Evolutionary conservation across 1,140 invertebrate species (phyloP).

Genomic region (Drosophila bifasciata): DNA sequence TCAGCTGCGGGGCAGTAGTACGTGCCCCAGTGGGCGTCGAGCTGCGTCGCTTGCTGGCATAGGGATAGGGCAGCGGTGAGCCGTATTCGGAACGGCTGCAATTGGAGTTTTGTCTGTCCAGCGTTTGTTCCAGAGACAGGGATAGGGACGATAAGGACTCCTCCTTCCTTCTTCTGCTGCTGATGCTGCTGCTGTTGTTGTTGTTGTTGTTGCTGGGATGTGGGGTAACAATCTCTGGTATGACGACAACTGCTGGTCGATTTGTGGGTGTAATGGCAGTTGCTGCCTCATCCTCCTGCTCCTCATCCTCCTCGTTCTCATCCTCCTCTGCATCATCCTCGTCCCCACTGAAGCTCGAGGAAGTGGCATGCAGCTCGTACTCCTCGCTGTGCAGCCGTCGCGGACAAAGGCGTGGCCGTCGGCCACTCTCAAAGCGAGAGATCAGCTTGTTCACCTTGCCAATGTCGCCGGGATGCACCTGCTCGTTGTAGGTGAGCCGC

Average conservation of each 20-base stretch:
- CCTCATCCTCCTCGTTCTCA: conserved; percentile 3
- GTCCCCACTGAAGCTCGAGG: not conserved
- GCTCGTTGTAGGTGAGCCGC: conserved; percentile 74
- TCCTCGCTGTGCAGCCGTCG: conserved; percentile 67
- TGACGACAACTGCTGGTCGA: conserved; percentile 28
- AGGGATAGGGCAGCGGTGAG: conserved; percentile 60
- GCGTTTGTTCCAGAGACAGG: conserved; percentile 5
- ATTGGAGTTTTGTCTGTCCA: conserved; percentile 69
- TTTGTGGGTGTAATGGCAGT: conserved; percentile 45
- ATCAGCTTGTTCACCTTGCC: conserved; percentile 82
- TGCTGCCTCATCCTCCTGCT: not conserved
- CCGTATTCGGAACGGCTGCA: conserved; percentile 71
- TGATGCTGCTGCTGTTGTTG: not conserved
- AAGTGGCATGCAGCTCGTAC: conserved; percentile 12
- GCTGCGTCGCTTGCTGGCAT: conserved; percentile 52
- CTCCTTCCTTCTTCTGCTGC: conserved; percentile 10
- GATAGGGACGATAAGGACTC: not conserved
- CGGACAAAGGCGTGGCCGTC: conserved; percentile 52
- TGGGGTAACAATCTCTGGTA: conserved; percentile 60
- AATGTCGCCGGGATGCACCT: conserved; percentile 66
- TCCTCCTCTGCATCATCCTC: not conserved
- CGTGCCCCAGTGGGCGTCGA: conserved; percentile 44
- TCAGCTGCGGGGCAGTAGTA: not conserved
- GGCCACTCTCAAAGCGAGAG: conserved; percentile 68
- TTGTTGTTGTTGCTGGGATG: conserved; percentile 8